These are phyloP conservation scores for Crematogaster levior DNA, from an alignment of 2,888 invertebrate genomes.

Conservation along the genomic window DNA sequence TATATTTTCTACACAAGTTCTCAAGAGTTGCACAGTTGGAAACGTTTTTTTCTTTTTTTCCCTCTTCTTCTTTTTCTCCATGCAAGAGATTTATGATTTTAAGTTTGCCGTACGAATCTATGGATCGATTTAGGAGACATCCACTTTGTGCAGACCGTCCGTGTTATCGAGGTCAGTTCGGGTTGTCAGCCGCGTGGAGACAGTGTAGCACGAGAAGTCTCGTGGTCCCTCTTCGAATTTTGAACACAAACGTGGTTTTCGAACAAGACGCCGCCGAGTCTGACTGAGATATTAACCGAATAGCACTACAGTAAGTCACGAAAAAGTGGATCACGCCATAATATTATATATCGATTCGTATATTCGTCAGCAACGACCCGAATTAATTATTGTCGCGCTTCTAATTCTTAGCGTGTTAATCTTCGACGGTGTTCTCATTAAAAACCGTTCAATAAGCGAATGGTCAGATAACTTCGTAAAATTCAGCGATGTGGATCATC, in stretches of 20 bases:
- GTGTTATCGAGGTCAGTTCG: constrained; percentile 76
- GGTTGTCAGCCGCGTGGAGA: constrained; percentile 62
- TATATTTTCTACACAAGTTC: not conserved
- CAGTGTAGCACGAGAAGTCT: constrained; percentile 61
- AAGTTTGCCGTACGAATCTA: not conserved
- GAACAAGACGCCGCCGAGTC: not conserved
- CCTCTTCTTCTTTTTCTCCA: not conserved
- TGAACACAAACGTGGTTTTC: not conserved
- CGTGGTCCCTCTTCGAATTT: constrained; percentile 23
- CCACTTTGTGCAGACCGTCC: constrained; percentile 36
- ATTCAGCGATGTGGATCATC: not conserved
- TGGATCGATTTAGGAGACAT: constrained; percentile 16
- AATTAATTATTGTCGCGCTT: constrained; percentile 63
- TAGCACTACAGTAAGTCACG: not conserved
- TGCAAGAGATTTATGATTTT: constrained; percentile 1
- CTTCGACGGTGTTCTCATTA: not conserved
- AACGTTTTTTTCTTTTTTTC: not conserved
- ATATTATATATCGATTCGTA: constrained; percentile 57
- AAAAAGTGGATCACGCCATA: constrained; percentile 19
- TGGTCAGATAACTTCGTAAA: not conserved
- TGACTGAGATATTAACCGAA: constrained; percentile 4
- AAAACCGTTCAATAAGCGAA: not conserved
- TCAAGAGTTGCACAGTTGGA: constrained; percentile 7
- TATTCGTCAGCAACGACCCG: constrained; percentile 42
- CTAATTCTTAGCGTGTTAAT: constrained; percentile 54